These are phyloP conservation scores for Musca domestica DNA, from an alignment of 1,140 invertebrate genomes.

Conservation along the genomic window DNA sequence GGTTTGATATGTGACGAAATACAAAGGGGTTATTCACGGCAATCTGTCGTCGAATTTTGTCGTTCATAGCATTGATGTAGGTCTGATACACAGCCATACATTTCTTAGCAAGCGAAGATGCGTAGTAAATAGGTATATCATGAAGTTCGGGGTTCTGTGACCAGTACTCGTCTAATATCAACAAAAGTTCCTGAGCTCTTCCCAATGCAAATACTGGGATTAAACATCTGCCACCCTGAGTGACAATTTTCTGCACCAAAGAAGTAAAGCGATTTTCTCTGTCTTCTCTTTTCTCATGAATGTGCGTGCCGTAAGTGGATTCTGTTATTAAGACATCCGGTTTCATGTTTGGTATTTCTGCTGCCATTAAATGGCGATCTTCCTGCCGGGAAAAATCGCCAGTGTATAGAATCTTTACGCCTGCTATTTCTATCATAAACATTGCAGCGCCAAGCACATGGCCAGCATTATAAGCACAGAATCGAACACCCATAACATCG, in stretches of 20 bases:
- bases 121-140: constrained; percentile 99
- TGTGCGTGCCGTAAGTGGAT: constrained; percentile 98
- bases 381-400: constrained; percentile 99
- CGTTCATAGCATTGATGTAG: constrained; percentile 99
- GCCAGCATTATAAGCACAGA: constrained; percentile 99
- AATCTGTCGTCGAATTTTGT: constrained; percentile 92
- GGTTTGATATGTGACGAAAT: constrained; percentile 97
- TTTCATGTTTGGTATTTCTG: constrained; percentile 93
- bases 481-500: constrained; percentile 93
- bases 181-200: constrained; percentile 91
- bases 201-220: constrained; percentile 99
- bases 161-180: constrained; percentile 99
- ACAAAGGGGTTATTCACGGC: constrained; percentile 99
- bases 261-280: constrained; percentile 92
- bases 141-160: constrained; percentile 95
- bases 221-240: constrained; percentile 91
- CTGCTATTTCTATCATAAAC: constrained; percentile 99
- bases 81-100: constrained; percentile 99
- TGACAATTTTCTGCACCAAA: constrained; percentile 94
- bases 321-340: constrained; percentile 98
- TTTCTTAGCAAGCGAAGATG: constrained; percentile 97
- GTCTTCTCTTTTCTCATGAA: constrained; percentile 97
- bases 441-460: constrained; percentile 99
- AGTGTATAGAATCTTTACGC: constrained; percentile 94
- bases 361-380: constrained; percentile 98